Evolutionary conservation across 2,888 invertebrate genomes (phyloP), one percentile per base, ranked within the genome.

Genomic region (Cosmia pyralina): DNA sequence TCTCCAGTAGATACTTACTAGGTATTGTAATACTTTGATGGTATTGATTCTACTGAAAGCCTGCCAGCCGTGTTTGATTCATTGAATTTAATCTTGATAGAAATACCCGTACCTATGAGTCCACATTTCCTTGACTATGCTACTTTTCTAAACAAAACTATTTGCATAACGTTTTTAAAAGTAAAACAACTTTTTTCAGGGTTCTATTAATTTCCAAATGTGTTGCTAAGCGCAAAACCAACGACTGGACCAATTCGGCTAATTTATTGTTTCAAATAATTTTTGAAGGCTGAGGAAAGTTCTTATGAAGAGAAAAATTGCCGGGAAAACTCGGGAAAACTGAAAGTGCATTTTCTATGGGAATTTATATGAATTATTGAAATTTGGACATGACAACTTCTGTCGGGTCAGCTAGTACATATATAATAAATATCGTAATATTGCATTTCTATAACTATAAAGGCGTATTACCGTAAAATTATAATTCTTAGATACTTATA

Each of bases 381-480:
- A 28, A 28, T 28, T 28, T 28, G 28, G 28, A 28, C 28, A 28
- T 1, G 28, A 28, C 28, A 28, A 28, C 28, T 1, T 28, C 28
- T 28, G 28, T 28, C 28, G 28, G 28, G 28, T 28, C 28, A 28
- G 28, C 28, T 28, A 28, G 28, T 28, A 44, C 19, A 41, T 48
- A 22, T 17, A 13, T 41, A 10, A n/a, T 46, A 17, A 28, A 15
- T 46, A 28, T 0, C 6, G 28, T 58, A 41, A 38, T 34, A 44
- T 48, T 34, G 10, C 4, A 22, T n/a, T 38, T 5, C 11, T 44
- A 34, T 44, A 44, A 62, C 44, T 22, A 63, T 28, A 71, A 17
- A 46, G 8, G 34, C 11, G 13, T 52, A 76, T 71, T 68, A 48
- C 44, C 50, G 38, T 67, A 53, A 41, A 34, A 53, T 75, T 55